Percentiles rank a stretch among this genome's conserved stretches.
Conservation (phyloP, 2,888 invertebrate species). For the Hedychridium roseum region DNA sequence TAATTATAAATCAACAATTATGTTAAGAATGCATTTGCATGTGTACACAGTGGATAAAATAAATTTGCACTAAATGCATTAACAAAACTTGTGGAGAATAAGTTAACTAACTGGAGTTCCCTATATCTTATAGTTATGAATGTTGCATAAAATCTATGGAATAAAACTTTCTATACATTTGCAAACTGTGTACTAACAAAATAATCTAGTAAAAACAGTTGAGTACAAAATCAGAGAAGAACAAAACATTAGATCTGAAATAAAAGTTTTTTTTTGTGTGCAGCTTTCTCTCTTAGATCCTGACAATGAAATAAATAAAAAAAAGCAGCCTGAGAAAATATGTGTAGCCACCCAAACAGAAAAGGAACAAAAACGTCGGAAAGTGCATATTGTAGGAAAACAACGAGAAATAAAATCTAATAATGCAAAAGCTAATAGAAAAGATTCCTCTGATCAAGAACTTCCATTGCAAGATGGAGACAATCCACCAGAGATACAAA, state of each 20-base stretch:
- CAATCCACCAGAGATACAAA: too few relatives aligned
- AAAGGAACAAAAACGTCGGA: neutral
- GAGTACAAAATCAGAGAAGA: neutral
- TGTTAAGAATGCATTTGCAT: too few relatives aligned
- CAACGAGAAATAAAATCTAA: neutral
- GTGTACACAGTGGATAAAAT: too few relatives aligned
- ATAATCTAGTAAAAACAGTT: too few relatives aligned
- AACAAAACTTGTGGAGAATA: neutral
- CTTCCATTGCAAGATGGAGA: too few relatives aligned
- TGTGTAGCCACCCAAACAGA: constrained; percentile 18
- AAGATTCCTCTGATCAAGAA: too few relatives aligned
- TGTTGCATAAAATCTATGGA: constrained; percentile 12
- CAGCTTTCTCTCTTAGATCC: constrained; percentile 1
- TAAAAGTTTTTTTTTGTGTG: neutral
- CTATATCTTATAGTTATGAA: constrained; percentile 11
- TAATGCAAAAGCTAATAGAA: too few relatives aligned
- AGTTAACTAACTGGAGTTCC: constrained; percentile 7
- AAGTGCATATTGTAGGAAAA: too few relatives aligned
- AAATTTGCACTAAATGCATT: neutral
- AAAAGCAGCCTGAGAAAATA: constrained; percentile 4
- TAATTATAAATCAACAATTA: neutral
- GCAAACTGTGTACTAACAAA: too few relatives aligned
- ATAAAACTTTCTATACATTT: neutral
- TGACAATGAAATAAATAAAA: constrained; percentile 7
- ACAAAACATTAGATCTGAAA: neutral